phyloP scores from a whole-genome alignment of 2,797 vertebrate species.

The Remorina albescens region DNA sequence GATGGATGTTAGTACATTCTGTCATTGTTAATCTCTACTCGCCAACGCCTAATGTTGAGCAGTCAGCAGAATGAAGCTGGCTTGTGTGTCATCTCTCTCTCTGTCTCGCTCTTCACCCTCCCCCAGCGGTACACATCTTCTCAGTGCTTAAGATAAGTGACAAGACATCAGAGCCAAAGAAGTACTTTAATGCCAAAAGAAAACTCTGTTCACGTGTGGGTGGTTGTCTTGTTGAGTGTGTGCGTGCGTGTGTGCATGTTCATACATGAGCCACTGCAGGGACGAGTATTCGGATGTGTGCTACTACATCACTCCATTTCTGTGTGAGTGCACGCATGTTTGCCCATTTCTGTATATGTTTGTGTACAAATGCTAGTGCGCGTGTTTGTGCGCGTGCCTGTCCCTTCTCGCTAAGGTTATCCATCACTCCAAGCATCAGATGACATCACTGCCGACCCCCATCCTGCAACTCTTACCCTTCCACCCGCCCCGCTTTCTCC shows the following conservation, averaged over 20 bases:
- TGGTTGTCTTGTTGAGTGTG: conserved; percentile 48
- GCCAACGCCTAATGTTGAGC: conserved; percentile 75
- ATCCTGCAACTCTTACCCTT: conserved; percentile 68
- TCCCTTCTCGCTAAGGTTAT: conserved; percentile 69
- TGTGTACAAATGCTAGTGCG: conserved; percentile 24
- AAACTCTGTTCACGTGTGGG: conserved; percentile 65
- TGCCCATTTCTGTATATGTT: conserved; percentile 44
- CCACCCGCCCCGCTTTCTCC: conserved; percentile 63
- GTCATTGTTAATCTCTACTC: conserved; percentile 76
- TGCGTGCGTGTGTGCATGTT: neutral
- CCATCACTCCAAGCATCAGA: conserved; percentile 74
- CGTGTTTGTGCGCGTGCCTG: neutral
- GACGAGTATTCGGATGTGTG: conserved; percentile 23
- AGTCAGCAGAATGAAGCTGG: conserved; percentile 79
- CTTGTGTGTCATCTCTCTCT: conserved; percentile 73
- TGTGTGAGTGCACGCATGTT: conserved; percentile 5
- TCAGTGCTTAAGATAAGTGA: conserved; percentile 83
- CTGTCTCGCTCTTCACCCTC: conserved; percentile 40
- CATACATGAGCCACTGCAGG: conserved; percentile 14
- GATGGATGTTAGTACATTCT: conserved; percentile 71
- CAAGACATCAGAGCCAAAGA: conserved; percentile 81
- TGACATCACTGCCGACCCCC: conserved; percentile 76
- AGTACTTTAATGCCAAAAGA: conserved; percentile 76
- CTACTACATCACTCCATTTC: conserved; percentile 1
- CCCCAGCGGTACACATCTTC: conserved; percentile 71